These are phyloP conservation scores for Osmerus eperlanus DNA, from an alignment of 2,113 vertebrate species.

Conservation along the genomic window DNA sequence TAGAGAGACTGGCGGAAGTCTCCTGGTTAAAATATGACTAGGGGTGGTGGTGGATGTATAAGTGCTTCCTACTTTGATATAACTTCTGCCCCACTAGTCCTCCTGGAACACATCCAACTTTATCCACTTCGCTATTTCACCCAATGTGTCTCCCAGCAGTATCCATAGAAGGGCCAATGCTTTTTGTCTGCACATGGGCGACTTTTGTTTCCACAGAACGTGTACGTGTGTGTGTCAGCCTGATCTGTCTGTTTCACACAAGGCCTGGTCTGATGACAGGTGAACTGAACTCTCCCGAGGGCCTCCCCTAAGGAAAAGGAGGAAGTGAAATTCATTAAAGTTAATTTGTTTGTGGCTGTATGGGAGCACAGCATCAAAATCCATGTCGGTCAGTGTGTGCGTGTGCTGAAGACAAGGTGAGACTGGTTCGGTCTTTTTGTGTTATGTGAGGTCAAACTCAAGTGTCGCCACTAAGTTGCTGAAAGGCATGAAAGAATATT, in stretches of 20 bases:
- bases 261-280: too few species aligned
- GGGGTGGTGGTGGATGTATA: conserved; percentile 26
- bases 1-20: conserved; percentile 35
- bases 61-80: conserved; percentile 38
- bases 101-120: conserved; percentile 35
- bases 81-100: conserved; percentile 29
- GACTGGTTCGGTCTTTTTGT: too few species aligned
- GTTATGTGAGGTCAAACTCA: too few species aligned
- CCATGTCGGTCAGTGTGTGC: too few species aligned
- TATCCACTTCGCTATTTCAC: conserved; percentile 30
- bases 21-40: not conserved
- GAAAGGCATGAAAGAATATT: too few species aligned
- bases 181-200: not conserved
- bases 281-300: not conserved
- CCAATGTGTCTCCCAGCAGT: conserved; percentile 9
- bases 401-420: too few species aligned
- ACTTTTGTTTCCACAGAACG: not conserved
- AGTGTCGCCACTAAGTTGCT: too few species aligned
- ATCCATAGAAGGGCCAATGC: conserved; percentile 21
- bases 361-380: too few species aligned
- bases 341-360: too few species aligned
- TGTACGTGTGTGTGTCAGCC: not conserved
- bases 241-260: too few species aligned
- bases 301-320: not conserved
- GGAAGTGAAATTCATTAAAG: too few species aligned